A percentile compares a stretch with the other conserved stretches of the same genome.
phyloP scores from a whole-genome alignment of 1,140 invertebrate species.

The Phthorimaea operculella region DNA sequence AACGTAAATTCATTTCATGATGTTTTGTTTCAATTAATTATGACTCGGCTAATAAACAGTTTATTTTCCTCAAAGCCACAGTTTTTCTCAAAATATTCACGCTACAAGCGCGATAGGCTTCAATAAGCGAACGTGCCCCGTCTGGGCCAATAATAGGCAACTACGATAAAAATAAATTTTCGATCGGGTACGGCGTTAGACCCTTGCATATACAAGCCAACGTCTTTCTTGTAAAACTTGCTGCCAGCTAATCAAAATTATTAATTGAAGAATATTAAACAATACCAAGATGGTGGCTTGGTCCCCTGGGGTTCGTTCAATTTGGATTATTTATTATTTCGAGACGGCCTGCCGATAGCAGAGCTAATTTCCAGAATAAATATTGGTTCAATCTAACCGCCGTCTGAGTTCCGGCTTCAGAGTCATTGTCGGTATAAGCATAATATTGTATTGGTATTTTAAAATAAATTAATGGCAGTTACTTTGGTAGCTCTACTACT shows the following conservation, averaged over 20 bases:
- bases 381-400: conserved; percentile 4
- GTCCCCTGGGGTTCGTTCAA: conserved; percentile 6
- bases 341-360: neutral
- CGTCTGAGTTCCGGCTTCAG: neutral
- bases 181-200: too few relatives aligned
- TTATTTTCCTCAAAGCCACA: too few relatives aligned
- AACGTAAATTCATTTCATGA: too few relatives aligned
- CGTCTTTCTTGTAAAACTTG: neutral
- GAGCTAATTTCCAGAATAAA: conserved; percentile 8
- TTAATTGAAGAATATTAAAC: conserved; percentile 9
- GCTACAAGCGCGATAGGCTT: too few relatives aligned
- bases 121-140: too few relatives aligned
- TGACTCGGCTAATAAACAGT: too few relatives aligned
- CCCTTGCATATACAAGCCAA: neutral
- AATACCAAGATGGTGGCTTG: neutral
- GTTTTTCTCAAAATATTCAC: too few relatives aligned
- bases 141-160: too few relatives aligned
- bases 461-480: neutral
- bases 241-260: conserved; percentile 6
- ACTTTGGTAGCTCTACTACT: too few relatives aligned
- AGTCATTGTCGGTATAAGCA: neutral
- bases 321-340: conserved; percentile 8
- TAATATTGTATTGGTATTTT: neutral
- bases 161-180: too few relatives aligned
- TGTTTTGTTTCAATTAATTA: too few relatives aligned